Conservation (phyloP, 2,888 invertebrate species). For the Cephalotes varians region DNA sequence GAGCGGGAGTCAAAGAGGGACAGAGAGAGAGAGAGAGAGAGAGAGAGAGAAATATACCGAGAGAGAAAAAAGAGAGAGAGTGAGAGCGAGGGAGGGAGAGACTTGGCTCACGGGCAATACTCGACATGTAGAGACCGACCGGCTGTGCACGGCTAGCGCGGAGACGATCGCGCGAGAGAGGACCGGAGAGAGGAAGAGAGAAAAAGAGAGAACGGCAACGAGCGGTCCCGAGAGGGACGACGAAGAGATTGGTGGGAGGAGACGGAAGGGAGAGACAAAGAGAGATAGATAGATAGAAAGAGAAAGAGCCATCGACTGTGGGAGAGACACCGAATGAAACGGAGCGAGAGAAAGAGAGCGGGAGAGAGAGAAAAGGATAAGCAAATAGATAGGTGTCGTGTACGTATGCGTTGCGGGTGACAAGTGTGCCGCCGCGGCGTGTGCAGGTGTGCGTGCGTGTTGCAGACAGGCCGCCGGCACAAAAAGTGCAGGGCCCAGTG, state of each 20-base stretch:
- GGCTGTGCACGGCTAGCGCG: slow-evolving; percentile 64
- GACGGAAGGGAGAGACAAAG: slow-evolving; percentile 51
- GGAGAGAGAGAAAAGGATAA: slow-evolving; percentile 41
- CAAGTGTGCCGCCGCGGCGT: slow-evolving; percentile 51
- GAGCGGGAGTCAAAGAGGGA: slow-evolving; percentile 34
- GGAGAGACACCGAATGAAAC: slow-evolving; percentile 37
- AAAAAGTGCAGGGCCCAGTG: slow-evolving; percentile 75
- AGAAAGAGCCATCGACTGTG: slow-evolving; percentile 31
- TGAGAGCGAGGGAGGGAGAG: slow-evolving; percentile 28
- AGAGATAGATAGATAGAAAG: slow-evolving; percentile 45
- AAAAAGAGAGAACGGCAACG: slow-evolving; percentile 35
- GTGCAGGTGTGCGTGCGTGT: slow-evolving; percentile 71
- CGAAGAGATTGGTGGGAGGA: slow-evolving; percentile 30
- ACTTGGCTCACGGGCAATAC: slow-evolving; percentile 64
- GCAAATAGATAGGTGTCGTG: slow-evolving; percentile 65
- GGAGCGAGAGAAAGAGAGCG: slow-evolving; percentile 35
- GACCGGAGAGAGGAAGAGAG: slow-evolving; percentile 34
- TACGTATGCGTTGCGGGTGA: slow-evolving; percentile 65
- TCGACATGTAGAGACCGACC: slow-evolving; percentile 60
- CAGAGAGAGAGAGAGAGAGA: slow-evolving; percentile 23
- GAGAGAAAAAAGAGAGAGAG: slow-evolving; percentile 9
- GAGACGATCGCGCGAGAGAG: slow-evolving; percentile 54
- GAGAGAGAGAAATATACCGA: not conserved
- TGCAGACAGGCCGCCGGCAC: slow-evolving; percentile 65
- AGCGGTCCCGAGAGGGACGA: slow-evolving; percentile 24